Percentiles rank a stretch among this genome's conserved stretches.
Evolutionary conservation across 23 tunicate species (phyloP).

Genomic region (Phallusia fumigata): DNA sequence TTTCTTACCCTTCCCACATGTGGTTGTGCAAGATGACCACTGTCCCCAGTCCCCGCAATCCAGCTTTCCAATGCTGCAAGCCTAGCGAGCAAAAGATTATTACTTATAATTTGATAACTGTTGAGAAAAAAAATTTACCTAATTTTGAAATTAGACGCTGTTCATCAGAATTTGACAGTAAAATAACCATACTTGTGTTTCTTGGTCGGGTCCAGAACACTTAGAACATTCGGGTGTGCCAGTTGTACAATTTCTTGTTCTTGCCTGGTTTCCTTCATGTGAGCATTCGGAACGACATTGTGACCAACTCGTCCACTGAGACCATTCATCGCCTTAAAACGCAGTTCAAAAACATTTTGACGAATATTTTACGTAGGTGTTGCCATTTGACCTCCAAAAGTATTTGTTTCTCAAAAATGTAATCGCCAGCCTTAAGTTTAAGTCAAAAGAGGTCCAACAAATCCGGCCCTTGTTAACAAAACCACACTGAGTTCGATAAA

Average conservation of each 20-base stretch:
- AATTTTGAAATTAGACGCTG: no score
- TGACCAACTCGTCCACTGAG: constrained; percentile 19
- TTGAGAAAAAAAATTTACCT: no score
- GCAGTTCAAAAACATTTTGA: no score
- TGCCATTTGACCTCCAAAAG: no score
- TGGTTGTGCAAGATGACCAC: constrained; percentile 22
- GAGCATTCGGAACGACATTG: constrained; percentile 19
- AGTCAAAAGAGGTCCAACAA: no score
- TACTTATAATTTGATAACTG: no score
- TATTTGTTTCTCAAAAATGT: no score
- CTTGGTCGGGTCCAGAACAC: constrained; percentile 6
- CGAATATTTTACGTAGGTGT: no score
- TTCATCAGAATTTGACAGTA: no score
- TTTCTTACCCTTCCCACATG: constrained; percentile 55
- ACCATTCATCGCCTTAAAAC: neutral
- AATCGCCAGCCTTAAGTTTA: no score
- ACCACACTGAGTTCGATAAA: no score
- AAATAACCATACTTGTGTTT: constrained; percentile 3
- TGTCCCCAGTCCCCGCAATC: neutral
- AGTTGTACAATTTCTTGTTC: constrained; percentile 26
- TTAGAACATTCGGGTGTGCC: constrained; percentile 18
- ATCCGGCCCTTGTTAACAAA: no score
- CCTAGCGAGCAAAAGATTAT: neutral
- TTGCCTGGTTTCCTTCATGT: neutral
- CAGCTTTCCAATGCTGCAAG: neutral